A percentile compares a stretch with the other conserved stretches of the same genome.
These are phyloP conservation scores for Melieria omissa DNA, from an alignment of 2,888 invertebrate species.

Conservation along the genomic window DNA sequence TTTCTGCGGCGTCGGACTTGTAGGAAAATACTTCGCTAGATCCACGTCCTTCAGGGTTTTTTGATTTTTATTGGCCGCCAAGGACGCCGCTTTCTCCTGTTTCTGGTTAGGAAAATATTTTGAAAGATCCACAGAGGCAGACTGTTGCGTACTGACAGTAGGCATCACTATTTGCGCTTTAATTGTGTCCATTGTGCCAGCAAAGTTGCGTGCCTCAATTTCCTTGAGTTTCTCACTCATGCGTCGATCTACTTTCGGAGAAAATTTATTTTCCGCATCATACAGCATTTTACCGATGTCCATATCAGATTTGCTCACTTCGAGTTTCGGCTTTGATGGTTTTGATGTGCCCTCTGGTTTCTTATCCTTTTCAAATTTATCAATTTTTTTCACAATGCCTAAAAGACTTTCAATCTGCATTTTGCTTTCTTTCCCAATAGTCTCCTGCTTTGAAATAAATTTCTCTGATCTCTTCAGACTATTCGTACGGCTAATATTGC, in stretches of 20 bases:
- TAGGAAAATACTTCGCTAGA: constrained; percentile 65
- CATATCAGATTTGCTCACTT: constrained; percentile 36
- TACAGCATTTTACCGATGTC: constrained; percentile 57
- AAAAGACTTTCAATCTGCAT: constrained; percentile 59
- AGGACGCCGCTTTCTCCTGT: constrained; percentile 54
- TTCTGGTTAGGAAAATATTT: constrained; percentile 66
- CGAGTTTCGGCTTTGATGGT: constrained; percentile 8
- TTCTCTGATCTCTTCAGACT: constrained; percentile 41
- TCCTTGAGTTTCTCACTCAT: constrained; percentile 60
- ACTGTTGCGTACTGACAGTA: constrained; percentile 59
- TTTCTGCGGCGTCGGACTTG: constrained; percentile 61
- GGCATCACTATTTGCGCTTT: constrained; percentile 62
- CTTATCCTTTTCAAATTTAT: constrained; percentile 36
- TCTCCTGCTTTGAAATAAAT: constrained; percentile 19
- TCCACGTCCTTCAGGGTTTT: constrained; percentile 66
- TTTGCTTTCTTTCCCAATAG: constrained; percentile 45
- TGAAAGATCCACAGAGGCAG: constrained; percentile 59
- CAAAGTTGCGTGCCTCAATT: constrained; percentile 63
- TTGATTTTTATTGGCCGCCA: constrained; percentile 62
- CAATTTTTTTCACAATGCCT: constrained; percentile 55
- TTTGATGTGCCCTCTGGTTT: constrained; percentile 12
- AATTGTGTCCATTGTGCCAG: constrained; percentile 64
- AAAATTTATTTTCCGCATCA: constrained; percentile 52
- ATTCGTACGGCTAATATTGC: constrained; percentile 42
- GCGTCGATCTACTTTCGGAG: constrained; percentile 50